Evolutionary conservation across 2,113 vertebrate genomes (phyloP), one percentile per base, ranked within the genome.

Genomic region (Rostratula benghalensis): DNA sequence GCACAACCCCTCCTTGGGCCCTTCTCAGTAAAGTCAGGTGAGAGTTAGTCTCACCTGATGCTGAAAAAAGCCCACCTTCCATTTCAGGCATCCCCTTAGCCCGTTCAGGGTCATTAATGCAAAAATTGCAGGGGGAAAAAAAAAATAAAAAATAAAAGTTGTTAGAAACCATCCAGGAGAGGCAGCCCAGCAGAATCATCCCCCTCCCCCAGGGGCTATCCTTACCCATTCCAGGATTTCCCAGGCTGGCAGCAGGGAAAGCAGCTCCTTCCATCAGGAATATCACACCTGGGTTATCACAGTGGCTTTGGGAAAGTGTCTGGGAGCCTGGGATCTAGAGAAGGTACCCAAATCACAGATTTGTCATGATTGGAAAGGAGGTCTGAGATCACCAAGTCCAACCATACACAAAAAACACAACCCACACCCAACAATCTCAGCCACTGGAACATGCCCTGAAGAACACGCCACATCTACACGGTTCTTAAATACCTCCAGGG

Each of bases 31-130:
- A 56, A 21, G 7, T 14, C 45, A 30, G 46, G 18, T 70, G 74
- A 8, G 25, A 46, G 35, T 8, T 30, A 35, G n/a, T 50, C 48
- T 51, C 69, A 24, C 28, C 19, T 23, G 43, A 41, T 63, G 61
- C 57, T 53, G 37, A 33, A 67, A 11, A 33, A 11, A 33, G 37
- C 30, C 54, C 54, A 9, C 8, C 23, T 90, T 31, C 53, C 56
- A 19, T 14, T 56, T 46, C 74, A 35, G 31, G 4, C 53, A 9
- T 23, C 3, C 37, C 25, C 41, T 45, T 70, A 46, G 67, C 37
- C 43, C 12, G 0, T 39, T 68, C 2, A 5, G 43, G 13, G 5
- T 65, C 67, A 9, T 22, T 30, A n/a, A 35, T 9, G 33, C 39
- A 67, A 73, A 75, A 75, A 33, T 1, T n/a, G 11, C 54, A 43